Evolutionary conservation across 1,140 invertebrate genomes (phyloP).

Genomic region (Heliconius himera): DNA sequence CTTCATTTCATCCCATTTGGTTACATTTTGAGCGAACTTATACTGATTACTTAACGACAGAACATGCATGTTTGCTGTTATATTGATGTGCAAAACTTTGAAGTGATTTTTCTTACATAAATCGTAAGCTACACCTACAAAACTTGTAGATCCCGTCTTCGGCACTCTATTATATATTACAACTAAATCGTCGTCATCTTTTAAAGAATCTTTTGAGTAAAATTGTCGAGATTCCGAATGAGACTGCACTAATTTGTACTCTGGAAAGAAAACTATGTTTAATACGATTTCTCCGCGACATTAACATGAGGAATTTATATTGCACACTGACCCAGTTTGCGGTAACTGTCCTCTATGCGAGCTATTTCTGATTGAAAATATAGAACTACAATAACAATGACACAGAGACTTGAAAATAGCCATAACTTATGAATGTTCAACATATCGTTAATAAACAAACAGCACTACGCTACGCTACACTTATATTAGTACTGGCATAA

Average conservation of each 20-base stretch:
- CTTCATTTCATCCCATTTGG: conserved; percentile 92
- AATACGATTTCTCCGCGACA: conserved; percentile 31
- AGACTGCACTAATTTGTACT: conserved; percentile 68
- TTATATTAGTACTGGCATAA: conserved; percentile 60
- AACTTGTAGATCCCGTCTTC: conserved; percentile 99
- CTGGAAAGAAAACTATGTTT: conserved; percentile 56
- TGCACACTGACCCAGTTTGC: conserved; percentile 60
- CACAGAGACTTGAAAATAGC: conserved; percentile 69
- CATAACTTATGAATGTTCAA: conserved; percentile 76
- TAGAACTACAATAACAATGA: conserved; percentile 70
- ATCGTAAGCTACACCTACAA: conserved; percentile 98
- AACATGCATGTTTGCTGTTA: conserved; percentile 96
- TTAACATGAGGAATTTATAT: conserved; percentile 14
- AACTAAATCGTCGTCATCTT: conserved; percentile 85
- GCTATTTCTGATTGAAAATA: conserved; percentile 77
- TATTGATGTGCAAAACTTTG: conserved; percentile 94
- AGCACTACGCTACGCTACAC: conserved; percentile 47
- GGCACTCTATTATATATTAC: conserved; percentile 98
- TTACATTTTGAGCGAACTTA: conserved; percentile 95
- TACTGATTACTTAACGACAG: conserved; percentile 96
- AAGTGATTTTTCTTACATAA: conserved; percentile 96
- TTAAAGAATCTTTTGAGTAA: conserved; percentile 55
- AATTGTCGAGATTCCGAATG: conserved; percentile 66
- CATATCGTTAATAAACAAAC: conserved; percentile 55
- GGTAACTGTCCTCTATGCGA: conserved; percentile 66